A percentile compares a stretch with the other conserved stretches of the same genome.
Evolutionary conservation across 2,797 vertebrate species (phyloP).

Genomic region (Sebastes glaucus): DNA sequence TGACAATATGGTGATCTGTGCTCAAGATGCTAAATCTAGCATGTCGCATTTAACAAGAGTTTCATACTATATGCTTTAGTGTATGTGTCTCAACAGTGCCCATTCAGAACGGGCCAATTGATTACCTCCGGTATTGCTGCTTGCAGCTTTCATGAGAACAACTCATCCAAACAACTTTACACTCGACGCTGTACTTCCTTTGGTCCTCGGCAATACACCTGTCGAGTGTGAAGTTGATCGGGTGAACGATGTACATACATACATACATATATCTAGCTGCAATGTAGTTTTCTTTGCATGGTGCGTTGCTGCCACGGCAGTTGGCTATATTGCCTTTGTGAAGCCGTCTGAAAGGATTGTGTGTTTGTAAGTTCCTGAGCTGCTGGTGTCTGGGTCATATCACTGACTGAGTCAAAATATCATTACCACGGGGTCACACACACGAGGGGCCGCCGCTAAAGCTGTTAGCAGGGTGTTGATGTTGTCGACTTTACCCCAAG

Average conservation of each 20-base stretch:
- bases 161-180: neutral
- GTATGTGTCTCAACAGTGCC: too few relatives aligned
- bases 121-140: neutral
- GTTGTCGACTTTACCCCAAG: constrained; percentile 9
- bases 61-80: neutral
- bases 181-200: neutral
- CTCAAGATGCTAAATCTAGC: neutral
- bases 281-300: neutral
- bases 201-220: neutral
- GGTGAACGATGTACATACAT: neutral
- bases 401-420: constrained; percentile 51
- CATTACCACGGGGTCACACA: constrained; percentile 27
- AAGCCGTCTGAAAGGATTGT: constrained; percentile 18
- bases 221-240: neutral
- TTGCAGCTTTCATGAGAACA: neutral
- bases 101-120: rapidly evolving
- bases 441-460: constrained; percentile 32
- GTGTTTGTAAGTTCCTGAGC: constrained; percentile 33
- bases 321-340: neutral
- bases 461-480: constrained; percentile 43
- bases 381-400: constrained; percentile 35
- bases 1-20: neutral
- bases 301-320: neutral
- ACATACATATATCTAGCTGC: neutral
- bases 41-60: neutral